Conservation (phyloP, 1,140 invertebrate species). For the Ectropis grisescens region DNA sequence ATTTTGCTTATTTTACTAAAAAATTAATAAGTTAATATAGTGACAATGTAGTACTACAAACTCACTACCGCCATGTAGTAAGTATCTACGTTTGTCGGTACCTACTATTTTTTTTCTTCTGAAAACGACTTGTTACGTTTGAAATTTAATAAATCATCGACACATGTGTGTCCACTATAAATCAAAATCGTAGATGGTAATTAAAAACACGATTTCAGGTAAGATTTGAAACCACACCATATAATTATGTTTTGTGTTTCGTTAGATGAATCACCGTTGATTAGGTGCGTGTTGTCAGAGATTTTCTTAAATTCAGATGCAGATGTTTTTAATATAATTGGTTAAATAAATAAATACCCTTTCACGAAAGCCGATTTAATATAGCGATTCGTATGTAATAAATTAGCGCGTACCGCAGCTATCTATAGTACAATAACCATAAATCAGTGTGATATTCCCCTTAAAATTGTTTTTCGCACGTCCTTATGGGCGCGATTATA, state of each 20-base stretch:
- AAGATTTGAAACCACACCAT: conserved; percentile 46
- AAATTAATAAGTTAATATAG: too few species aligned
- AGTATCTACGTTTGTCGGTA: too few species aligned
- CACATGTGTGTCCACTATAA: conserved; percentile 43
- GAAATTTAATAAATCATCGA: conserved; percentile 35
- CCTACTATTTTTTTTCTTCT: too few species aligned
- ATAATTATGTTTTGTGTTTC: conserved; percentile 63
- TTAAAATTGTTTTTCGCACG: conserved; percentile 64
- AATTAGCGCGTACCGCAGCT: too few species aligned
- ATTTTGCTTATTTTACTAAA: too few species aligned
- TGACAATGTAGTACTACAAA: too few species aligned
- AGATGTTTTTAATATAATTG: conserved; percentile 62
- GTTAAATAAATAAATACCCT: conserved; percentile 45
- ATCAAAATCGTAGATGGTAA: conserved; percentile 47
- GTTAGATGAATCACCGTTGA: conserved; percentile 60
- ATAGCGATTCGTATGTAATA: conserved; percentile 8
- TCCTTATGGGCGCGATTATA: conserved; percentile 59
- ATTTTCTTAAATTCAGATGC: too few species aligned
- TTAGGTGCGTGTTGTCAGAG: conserved; percentile 35
- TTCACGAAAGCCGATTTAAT: conserved; percentile 25
- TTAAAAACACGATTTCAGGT: conserved; percentile 57
- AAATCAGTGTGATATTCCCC: conserved; percentile 47
- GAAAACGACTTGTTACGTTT: conserved; percentile 4
- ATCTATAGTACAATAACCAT: conserved; percentile 27
- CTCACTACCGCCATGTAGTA: too few species aligned